Conservation (phyloP, 2,888 invertebrate genomes). For the Aporophyla lueneburgensis region DNA sequence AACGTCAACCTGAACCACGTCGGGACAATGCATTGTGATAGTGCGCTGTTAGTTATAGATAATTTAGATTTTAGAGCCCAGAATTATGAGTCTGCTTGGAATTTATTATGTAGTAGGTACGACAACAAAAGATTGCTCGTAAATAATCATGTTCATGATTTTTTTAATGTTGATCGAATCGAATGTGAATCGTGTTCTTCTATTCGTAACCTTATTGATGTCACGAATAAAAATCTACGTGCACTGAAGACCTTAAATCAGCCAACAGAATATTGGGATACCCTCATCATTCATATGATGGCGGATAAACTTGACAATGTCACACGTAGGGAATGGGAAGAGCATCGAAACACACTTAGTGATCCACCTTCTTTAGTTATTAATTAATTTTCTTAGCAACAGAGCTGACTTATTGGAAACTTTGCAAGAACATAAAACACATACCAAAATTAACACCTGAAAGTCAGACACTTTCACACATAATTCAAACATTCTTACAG, state of each 20-base stretch:
- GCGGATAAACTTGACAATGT: not conserved
- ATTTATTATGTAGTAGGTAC: not conserved
- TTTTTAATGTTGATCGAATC: not conserved
- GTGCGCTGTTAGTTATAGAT: not conserved
- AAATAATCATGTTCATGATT: not conserved
- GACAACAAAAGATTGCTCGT: slow-evolving; percentile 3
- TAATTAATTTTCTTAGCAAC: not conserved
- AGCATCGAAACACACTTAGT: not conserved
- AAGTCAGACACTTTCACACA: not conserved
- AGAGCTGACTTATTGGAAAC: not conserved
- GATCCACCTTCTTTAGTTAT: not conserved
- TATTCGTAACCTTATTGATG: not conserved
- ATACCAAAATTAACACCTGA: not conserved
- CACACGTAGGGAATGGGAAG: not conserved
- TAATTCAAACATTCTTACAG: not conserved
- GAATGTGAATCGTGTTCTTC: not conserved
- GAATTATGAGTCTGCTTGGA: slow-evolving; percentile 6
- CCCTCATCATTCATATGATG: not conserved
- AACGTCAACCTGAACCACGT: too few species aligned
- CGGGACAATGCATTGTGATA: too few species aligned
- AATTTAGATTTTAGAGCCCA: not conserved
- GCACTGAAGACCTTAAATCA: not conserved
- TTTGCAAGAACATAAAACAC: not conserved
- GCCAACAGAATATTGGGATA: not conserved
- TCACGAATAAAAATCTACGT: not conserved